Conservation (phyloP, 2,797 vertebrate genomes). For the Anabas testudineus region DNA sequence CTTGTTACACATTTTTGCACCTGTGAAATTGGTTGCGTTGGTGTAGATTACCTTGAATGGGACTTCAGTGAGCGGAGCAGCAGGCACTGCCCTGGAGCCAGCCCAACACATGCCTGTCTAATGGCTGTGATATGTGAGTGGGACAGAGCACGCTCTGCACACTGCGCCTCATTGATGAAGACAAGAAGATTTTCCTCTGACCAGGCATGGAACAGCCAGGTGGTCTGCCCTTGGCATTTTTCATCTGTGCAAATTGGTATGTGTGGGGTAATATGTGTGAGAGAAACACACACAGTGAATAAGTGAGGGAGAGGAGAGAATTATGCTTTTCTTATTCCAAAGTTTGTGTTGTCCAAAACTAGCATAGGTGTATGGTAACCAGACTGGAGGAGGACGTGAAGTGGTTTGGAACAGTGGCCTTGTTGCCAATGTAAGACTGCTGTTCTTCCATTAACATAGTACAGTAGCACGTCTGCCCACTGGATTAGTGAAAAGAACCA, state of each 20-base stretch:
- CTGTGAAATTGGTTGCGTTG: slow-evolving; percentile 70
- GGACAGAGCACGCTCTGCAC: slow-evolving; percentile 71
- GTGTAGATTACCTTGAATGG: slow-evolving; percentile 73
- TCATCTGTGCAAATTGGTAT: slow-evolving; percentile 77
- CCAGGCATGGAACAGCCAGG: slow-evolving; percentile 77
- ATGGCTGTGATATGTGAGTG: slow-evolving; percentile 81
- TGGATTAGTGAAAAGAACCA: slow-evolving; percentile 76
- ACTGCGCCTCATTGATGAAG: slow-evolving; percentile 84
- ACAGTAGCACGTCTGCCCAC: slow-evolving; percentile 74
- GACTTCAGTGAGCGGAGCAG: slow-evolving; percentile 63
- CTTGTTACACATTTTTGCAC: slow-evolving; percentile 74
- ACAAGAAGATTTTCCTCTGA: slow-evolving; percentile 77
- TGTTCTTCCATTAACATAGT: slow-evolving; percentile 77
- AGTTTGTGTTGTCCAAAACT: slow-evolving; percentile 79
- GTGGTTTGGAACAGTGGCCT: slow-evolving; percentile 77
- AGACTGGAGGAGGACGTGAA: slow-evolving; percentile 75
- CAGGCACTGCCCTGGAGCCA: slow-evolving; percentile 66
- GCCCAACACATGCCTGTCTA: slow-evolving; percentile 82
- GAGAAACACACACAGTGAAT: slow-evolving; percentile 45
- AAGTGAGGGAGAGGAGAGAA: slow-evolving; percentile 53
- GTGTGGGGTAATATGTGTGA: slow-evolving; percentile 75
- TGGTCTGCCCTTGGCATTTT: slow-evolving; percentile 81
- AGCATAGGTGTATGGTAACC: slow-evolving; percentile 78
- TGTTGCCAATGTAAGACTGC: slow-evolving; percentile 73
- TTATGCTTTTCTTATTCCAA: slow-evolving; percentile 75